Conservation (phyloP, 2,888 invertebrate species). For the Meandrusa payeni region DNA sequence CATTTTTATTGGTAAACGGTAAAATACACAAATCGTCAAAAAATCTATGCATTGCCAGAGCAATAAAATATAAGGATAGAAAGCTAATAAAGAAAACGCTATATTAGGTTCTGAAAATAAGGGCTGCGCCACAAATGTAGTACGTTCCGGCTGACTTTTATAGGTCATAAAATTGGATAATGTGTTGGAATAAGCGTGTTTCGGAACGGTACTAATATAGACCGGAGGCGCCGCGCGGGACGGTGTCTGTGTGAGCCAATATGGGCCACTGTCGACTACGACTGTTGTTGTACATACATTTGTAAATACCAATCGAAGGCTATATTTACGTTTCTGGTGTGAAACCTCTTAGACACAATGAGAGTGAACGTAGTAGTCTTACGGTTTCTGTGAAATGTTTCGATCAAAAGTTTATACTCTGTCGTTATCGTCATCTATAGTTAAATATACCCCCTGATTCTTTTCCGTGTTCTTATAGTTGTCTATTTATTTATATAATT, state of each 20-base stretch:
- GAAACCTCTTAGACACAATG: no score
- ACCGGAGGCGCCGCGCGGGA: conserved; percentile 54
- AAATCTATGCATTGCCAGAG: conserved; percentile 65
- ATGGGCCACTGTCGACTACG: conserved; percentile 55
- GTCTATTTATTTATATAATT: no score
- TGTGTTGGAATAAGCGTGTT: conserved; percentile 76
- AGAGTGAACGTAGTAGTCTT: no score
- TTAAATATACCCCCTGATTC: no score
- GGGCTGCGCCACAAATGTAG: conserved; percentile 73
- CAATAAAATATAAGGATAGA: conserved; percentile 65
- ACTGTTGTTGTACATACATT: no score
- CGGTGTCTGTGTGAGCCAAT: conserved; percentile 59
- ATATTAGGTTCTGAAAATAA: conserved; percentile 75
- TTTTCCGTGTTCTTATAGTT: no score
- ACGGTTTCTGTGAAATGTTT: no score
- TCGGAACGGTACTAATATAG: conserved; percentile 78
- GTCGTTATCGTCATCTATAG: no score
- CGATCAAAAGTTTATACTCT: no score
- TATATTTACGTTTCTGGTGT: no score
- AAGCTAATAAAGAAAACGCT: conserved; percentile 66
- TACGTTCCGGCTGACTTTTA: conserved; percentile 75
- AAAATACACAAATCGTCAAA: conserved; percentile 65
- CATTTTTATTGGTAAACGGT: conserved; percentile 58
- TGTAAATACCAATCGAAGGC: no score
- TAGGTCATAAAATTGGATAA: conserved; percentile 78